Conservation (phyloP, 2,113 vertebrate genomes). For the Corydoras maculifer region DNA sequence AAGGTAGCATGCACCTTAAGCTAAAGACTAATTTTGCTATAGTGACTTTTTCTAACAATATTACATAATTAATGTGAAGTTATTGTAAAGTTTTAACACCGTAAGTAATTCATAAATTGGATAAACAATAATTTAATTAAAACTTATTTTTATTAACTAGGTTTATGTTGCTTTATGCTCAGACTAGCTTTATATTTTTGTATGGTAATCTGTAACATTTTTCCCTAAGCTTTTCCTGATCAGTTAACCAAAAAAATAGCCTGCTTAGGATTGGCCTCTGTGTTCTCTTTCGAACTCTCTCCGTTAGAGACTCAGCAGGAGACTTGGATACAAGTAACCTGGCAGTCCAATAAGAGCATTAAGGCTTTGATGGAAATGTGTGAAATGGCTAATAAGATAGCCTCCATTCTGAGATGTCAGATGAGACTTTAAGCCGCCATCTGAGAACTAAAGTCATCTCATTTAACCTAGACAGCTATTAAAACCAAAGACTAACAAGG, state of each 20-base stretch:
- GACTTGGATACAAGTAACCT: not conserved
- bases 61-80: no score
- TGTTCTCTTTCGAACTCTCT: conserved; percentile 1
- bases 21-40: no score
- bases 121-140: no score
- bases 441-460: not conserved
- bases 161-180: no score
- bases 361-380: conserved; percentile 2
- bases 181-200: no score
- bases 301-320: not conserved
- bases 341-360: not conserved
- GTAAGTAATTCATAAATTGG: no score
- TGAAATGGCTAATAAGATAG: conserved; percentile 2
- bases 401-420: conserved; percentile 13
- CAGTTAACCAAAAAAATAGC: not conserved
- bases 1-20: no score
- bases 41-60: no score
- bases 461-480: not conserved
- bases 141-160: no score
- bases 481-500: not conserved
- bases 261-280: not conserved
- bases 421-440: not conserved
- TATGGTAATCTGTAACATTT: no score
- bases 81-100: no score
- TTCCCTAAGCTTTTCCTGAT: not conserved